phyloP scores from a whole-genome alignment of 35 echinoderm and acorn worm genomes.

The Apostichopus japonicus region DNA sequence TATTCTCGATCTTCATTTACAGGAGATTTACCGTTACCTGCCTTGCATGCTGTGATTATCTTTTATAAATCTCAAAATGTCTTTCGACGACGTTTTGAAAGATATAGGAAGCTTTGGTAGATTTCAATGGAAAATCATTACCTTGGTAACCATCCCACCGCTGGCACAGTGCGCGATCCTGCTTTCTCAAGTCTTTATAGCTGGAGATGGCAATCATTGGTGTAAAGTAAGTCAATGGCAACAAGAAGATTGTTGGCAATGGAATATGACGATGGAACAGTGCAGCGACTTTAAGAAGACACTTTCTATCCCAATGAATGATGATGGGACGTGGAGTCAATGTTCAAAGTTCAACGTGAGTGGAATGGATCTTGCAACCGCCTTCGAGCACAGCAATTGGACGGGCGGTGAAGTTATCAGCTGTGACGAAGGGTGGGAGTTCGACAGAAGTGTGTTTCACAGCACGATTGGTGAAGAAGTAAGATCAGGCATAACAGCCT shows the following conservation, averaged over 20 bases:
- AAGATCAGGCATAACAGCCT: not conserved
- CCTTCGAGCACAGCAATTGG: too few species aligned
- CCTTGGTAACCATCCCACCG: not conserved
- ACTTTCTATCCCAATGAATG: not conserved
- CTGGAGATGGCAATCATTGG: slow-evolving; percentile 38
- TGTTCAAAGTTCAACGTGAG: slow-evolving; percentile 25
- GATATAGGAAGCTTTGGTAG: slow-evolving; percentile 21
- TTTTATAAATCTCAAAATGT: not conserved
- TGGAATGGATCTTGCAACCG: not conserved
- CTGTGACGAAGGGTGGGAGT: slow-evolving; percentile 25
- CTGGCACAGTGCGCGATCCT: slow-evolving; percentile 4
- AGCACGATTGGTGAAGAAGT: not conserved
- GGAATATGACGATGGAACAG: slow-evolving; percentile 8
- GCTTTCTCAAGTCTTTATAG: slow-evolving; percentile 38
- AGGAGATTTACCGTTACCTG: too few species aligned
- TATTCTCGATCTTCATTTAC: too few species aligned
- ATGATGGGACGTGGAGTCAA: not conserved
- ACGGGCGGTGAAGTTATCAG: not conserved
- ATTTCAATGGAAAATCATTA: not conserved
- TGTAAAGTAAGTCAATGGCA: not conserved
- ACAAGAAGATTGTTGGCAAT: slow-evolving; percentile 11
- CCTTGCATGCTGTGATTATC: too few species aligned
- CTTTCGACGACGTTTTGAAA: slow-evolving; percentile 27
- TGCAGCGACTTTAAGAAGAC: slow-evolving; percentile 17
- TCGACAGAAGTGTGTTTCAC: not conserved